Conservation (phyloP, 1,140 invertebrate species). For the Apolygus lucorum region DNA sequence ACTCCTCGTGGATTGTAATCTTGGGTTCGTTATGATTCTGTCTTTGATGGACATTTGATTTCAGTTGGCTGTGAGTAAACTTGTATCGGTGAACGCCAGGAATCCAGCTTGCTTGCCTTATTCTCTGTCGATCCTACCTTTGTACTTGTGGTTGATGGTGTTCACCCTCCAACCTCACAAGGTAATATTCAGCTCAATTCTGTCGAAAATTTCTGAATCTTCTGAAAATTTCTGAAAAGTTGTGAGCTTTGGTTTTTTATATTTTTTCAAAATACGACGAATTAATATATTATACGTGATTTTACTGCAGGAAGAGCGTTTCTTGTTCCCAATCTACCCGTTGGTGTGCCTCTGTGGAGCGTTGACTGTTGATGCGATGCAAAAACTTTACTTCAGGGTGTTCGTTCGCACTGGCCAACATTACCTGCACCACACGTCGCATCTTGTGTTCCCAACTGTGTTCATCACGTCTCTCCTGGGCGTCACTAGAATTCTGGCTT, state of each 20-base stretch:
- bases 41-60: no score
- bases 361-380: slow-evolving; percentile 66
- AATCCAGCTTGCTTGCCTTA: slow-evolving; percentile 49
- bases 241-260: no score
- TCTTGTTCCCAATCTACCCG: slow-evolving; percentile 95
- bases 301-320: slow-evolving; percentile 64
- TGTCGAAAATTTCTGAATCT: neutral
- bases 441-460: slow-evolving; percentile 56
- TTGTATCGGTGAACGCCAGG: slow-evolving; percentile 27
- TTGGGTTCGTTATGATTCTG: no score
- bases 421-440: slow-evolving; percentile 64
- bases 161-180: slow-evolving; percentile 91
- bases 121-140: slow-evolving; percentile 61
- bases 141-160: slow-evolving; percentile 82
- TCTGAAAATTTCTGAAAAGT: no score
- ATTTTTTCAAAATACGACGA: no score
- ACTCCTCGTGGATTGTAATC: no score
- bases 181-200: slow-evolving; percentile 42
- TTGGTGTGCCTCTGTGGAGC: slow-evolving; percentile 80
- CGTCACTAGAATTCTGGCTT: slow-evolving; percentile 49
- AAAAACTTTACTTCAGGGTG: slow-evolving; percentile 65
- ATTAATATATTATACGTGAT: no score
- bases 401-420: slow-evolving; percentile 50
- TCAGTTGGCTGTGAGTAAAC: slow-evolving; percentile 21
- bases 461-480: slow-evolving; percentile 49